Percentiles rank a stretch among this genome's conserved stretches.
phyloP scores from a whole-genome alignment of 2,888 invertebrate genomes.

The Heterodera filipjevi region DNA sequence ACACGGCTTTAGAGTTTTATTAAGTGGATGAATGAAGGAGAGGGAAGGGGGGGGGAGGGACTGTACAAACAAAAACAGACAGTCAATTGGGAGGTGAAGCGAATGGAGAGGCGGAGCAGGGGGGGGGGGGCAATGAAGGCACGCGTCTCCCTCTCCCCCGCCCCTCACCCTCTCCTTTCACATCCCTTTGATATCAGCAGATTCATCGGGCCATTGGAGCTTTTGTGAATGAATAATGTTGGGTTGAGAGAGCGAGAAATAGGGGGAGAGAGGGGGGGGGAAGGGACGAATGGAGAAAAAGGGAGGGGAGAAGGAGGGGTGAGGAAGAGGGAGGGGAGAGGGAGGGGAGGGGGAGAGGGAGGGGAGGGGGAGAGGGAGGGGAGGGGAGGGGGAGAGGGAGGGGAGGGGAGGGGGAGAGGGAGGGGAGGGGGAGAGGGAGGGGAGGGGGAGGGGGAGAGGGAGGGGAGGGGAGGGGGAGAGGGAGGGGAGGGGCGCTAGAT shows the following conservation, averaged over 20 bases:
- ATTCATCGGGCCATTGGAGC: constrained; percentile 5
- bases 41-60: background rate
- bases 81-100: background rate
- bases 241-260: constrained; percentile 12
- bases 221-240: background rate
- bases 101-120: background rate
- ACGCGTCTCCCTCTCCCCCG: constrained; percentile 2
- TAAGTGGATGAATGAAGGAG: constrained; percentile 3
- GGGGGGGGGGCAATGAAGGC: background rate
- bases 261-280: background rate
- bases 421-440: too few relatives aligned
- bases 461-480: too few relatives aligned
- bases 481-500: background rate
- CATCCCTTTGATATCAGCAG: background rate
- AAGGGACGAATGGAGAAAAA: too few relatives aligned
- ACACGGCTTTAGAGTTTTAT: constrained; percentile 6
- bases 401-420: too few relatives aligned
- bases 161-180: background rate
- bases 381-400: too few relatives aligned
- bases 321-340: too few relatives aligned
- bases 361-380: too few relatives aligned
- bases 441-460: too few relatives aligned
- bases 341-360: too few relatives aligned
- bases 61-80: constrained; percentile 6
- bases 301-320: background rate